Evolutionary conservation across 2,113 vertebrate species (phyloP).

Genomic region (cattle (Bos taurus)): DNA sequence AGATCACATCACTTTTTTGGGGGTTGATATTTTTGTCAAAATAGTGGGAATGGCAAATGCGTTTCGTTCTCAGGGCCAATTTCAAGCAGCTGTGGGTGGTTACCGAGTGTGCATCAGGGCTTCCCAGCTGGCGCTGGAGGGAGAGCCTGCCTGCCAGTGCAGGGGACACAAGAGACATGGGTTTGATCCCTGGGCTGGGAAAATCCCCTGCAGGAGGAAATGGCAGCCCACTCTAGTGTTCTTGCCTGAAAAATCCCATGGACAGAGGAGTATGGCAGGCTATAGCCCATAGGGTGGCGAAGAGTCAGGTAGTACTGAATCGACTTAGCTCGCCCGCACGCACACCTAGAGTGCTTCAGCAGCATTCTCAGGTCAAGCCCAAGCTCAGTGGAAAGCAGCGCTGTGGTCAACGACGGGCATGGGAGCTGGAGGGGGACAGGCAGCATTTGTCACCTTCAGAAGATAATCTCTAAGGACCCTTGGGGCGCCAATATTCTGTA

Average conservation of each 20-base stretch:
- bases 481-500: neutral
- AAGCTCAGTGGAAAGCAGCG: neutral
- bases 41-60: neutral
- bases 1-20: neutral
- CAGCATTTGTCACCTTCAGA: neutral
- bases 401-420: neutral
- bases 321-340: accelerated
- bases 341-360: neutral
- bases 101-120: neutral
- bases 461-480: neutral
- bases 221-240: neutral
- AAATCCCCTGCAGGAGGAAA: neutral
- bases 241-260: neutral
- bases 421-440: neutral
- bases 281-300: accelerated
- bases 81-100: neutral
- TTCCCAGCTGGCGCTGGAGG: neutral
- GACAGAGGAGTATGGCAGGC: neutral
- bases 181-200: neutral
- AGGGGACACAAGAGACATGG: accelerated
- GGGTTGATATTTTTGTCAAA: neutral
- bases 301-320: neutral
- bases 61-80: neutral
- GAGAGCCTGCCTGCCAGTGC: neutral
- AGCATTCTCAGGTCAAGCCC: neutral